These are phyloP conservation scores for Chrysolina americana DNA, from an alignment of 2,888 invertebrate species.

Conservation along the genomic window DNA sequence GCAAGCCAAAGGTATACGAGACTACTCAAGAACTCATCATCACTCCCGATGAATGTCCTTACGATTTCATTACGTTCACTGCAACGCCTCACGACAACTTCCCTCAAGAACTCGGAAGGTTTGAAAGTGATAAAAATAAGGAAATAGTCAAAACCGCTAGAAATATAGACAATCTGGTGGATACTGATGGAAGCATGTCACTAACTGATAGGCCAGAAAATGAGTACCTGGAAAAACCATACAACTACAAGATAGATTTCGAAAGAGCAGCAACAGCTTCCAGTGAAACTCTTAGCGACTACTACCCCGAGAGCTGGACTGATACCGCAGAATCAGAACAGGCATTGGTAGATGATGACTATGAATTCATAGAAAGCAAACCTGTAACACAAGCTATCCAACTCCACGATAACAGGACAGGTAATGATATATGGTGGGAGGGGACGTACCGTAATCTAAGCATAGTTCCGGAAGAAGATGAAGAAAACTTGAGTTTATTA, in stretches of 20 bases:
- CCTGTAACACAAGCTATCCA: slow-evolving; percentile 54
- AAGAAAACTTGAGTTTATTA: slow-evolving; percentile 64
- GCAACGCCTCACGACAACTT: slow-evolving; percentile 37
- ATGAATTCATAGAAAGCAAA: slow-evolving; percentile 63
- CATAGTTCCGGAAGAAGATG: slow-evolving; percentile 69
- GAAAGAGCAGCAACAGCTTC: slow-evolving; percentile 58
- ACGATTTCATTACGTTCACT: slow-evolving; percentile 49
- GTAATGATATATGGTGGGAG: slow-evolving; percentile 67
- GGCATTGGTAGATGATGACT: slow-evolving; percentile 54
- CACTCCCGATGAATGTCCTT: slow-evolving; percentile 31
- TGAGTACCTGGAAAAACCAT: slow-evolving; percentile 53
- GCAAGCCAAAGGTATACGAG: slow-evolving; percentile 62
- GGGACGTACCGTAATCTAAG: slow-evolving; percentile 68
- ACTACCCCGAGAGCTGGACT: slow-evolving; percentile 45
- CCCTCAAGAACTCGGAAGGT: slow-evolving; percentile 56
- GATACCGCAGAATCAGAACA: slow-evolving; percentile 55
- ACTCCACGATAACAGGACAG: slow-evolving; percentile 51
- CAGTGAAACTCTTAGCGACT: slow-evolving; percentile 61
- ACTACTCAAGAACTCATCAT: slow-evolving; percentile 63
- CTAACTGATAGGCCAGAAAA: slow-evolving; percentile 53
- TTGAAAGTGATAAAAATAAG: slow-evolving; percentile 41
- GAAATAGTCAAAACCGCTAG: slow-evolving; percentile 51
- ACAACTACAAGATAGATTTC: slow-evolving; percentile 54
- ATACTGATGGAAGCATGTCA: slow-evolving; percentile 56
- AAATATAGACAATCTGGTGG: slow-evolving; percentile 52